phyloP scores from a whole-genome alignment of 2,888 invertebrate species.

The Drosophila colorata region DNA sequence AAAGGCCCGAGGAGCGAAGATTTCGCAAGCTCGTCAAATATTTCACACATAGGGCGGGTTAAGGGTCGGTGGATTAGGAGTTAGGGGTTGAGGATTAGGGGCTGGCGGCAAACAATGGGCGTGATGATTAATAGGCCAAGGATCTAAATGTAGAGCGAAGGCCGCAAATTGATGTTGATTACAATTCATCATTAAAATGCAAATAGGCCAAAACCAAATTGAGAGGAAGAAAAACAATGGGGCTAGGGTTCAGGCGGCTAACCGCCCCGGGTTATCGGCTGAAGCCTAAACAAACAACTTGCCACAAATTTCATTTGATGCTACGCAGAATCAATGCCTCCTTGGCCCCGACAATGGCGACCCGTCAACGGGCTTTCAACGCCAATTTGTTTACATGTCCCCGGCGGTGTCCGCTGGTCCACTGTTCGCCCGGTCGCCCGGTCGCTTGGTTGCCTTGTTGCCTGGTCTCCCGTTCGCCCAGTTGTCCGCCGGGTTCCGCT shows the following conservation, averaged over 20 bases:
- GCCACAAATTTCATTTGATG: constrained; percentile 56
- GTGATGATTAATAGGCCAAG: constrained; percentile 65
- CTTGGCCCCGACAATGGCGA: constrained; percentile 40
- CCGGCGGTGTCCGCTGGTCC: constrained; percentile 32
- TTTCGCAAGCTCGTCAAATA: constrained; percentile 39
- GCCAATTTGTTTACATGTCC: constrained; percentile 77
- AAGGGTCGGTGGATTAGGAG: too few species aligned
- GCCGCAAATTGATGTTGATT: constrained; percentile 70
- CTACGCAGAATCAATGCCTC: constrained; percentile 44
- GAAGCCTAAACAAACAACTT: constrained; percentile 66
- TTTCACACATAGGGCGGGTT: constrained; percentile 12
- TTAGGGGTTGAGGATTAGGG: background rate
- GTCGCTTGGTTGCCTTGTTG: constrained; percentile 1
- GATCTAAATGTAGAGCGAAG: constrained; percentile 23
- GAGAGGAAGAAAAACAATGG: constrained; percentile 39
- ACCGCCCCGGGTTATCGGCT: constrained; percentile 5
- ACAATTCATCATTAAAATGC: constrained; percentile 72
- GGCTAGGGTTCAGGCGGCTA: constrained; percentile 6
- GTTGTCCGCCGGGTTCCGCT: constrained; percentile 50
- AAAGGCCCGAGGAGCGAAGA: background rate
- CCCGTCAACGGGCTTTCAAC: constrained; percentile 67
- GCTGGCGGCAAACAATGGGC: constrained; percentile 28
- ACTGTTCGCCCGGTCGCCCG: constrained; percentile 1
- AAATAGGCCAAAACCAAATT: constrained; percentile 47
- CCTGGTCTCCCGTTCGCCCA: constrained; percentile 14